Conservation (phyloP, 2,797 vertebrate genomes). For the Synaphobranchus kaupii region DNA sequence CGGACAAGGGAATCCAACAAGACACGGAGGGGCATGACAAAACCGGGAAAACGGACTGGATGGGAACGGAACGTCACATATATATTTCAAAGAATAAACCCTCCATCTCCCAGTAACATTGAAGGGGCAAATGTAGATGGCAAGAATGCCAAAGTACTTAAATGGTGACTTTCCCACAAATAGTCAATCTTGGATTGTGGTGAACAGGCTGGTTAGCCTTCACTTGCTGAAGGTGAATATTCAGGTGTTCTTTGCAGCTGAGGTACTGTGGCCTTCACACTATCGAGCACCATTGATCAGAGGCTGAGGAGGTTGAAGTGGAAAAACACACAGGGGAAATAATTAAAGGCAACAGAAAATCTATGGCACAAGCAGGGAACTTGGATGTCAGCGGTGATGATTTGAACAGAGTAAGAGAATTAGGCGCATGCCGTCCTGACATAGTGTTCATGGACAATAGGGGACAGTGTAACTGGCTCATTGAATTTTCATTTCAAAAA, state of each 20-base stretch:
- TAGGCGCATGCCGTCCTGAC: not conserved
- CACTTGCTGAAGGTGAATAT: not conserved
- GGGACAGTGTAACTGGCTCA: not conserved
- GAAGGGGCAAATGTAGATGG: not conserved
- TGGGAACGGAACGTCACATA: no score
- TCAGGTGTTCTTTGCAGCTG: constrained; percentile 12
- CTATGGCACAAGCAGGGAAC: constrained; percentile 30
- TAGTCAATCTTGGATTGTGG: not conserved
- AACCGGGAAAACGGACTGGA: no score
- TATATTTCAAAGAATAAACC: not conserved
- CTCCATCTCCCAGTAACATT: not conserved
- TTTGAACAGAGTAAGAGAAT: not conserved
- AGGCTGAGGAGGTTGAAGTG: constrained; percentile 34
- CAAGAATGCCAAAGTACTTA: not conserved
- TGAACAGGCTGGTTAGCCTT: not conserved
- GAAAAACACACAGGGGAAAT: constrained; percentile 33
- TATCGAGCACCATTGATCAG: constrained; percentile 28
- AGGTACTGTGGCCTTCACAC: constrained; percentile 14
- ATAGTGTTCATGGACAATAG: not conserved
- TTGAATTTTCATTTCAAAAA: constrained; percentile 1
- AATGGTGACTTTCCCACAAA: not conserved
- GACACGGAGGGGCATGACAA: no score
- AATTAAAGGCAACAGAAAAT: constrained; percentile 42
- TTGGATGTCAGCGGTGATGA: not conserved
- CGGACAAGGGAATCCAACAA: no score